A percentile compares a stretch with the other conserved stretches of the same genome.
Evolutionary conservation across 2,113 vertebrate genomes (phyloP).

Genomic region (Cygnus atratus): DNA sequence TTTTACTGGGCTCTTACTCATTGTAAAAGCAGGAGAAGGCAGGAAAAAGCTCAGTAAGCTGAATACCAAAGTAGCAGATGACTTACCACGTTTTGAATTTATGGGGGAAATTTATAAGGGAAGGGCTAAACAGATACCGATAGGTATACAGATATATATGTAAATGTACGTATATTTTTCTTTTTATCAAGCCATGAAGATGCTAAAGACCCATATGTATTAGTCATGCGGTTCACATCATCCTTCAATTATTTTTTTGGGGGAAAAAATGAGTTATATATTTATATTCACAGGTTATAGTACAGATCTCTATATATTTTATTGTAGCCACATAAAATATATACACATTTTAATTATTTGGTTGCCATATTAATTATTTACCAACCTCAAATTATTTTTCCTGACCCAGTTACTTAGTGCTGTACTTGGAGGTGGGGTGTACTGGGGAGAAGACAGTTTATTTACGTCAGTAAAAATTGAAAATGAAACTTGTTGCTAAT

Average conservation of each 20-base stretch:
- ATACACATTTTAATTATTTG: neutral
- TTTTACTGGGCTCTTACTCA: neutral
- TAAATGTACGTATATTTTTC: neutral
- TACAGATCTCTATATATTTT: neutral
- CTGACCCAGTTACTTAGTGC: neutral
- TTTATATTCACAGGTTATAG: neutral
- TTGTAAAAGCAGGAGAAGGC: neutral
- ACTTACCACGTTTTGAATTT: neutral
- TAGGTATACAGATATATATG: neutral
- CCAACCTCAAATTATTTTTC: neutral
- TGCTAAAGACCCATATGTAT: neutral
- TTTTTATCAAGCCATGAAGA: neutral
- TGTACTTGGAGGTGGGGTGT: neutral
- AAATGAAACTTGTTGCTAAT: neutral
- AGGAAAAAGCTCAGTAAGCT: neutral
- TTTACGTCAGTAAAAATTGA: neutral
- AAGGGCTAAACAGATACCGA: neutral
- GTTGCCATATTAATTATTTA: neutral
- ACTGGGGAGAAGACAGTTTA: neutral
- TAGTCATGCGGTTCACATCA: neutral
- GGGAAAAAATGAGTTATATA: neutral
- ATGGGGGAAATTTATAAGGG: neutral
- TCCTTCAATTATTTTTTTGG: neutral
- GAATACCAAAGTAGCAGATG: neutral
- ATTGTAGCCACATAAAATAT: rapidly evolving